Percentiles rank a stretch among this genome's conserved stretches.
Conservation (phyloP, 2,797 vertebrate genomes). For the Diceros bicornis region DNA sequence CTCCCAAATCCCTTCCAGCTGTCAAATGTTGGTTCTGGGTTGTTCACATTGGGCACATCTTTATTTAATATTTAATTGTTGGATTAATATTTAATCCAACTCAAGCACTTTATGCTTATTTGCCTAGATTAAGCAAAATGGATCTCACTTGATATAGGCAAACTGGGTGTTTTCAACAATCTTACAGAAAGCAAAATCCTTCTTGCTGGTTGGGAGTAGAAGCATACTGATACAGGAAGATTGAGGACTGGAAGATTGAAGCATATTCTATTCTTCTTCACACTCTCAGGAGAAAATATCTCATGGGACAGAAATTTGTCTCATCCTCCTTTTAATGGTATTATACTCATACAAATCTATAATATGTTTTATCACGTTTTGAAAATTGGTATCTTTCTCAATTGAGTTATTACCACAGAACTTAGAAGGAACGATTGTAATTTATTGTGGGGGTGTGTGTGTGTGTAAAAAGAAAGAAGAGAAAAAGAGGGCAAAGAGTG, state of each 20-base stretch:
- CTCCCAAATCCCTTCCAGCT: neutral
- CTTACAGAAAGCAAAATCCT: neutral
- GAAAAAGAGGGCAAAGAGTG: neutral
- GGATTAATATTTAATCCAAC: neutral
- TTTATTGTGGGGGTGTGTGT: neutral
- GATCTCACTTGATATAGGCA: neutral
- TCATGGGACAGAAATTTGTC: neutral
- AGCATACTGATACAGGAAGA: neutral
- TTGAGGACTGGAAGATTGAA: neutral
- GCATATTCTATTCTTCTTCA: neutral
- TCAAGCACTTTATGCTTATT: neutral
- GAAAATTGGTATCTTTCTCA: slow-evolving; percentile 29
- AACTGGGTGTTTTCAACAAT: neutral
- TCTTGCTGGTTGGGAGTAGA: neutral
- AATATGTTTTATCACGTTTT: neutral
- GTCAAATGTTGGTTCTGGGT: neutral
- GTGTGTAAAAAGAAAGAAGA: neutral
- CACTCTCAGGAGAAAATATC: neutral
- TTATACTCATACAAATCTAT: neutral
- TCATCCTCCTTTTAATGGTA: neutral
- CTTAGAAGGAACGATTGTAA: neutral
- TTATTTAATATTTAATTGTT: neutral
- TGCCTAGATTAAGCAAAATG: neutral
- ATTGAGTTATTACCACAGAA: neutral
- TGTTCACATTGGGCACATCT: neutral